Evolutionary conservation across 2,797 vertebrate genomes (phyloP).

Genomic region (Intellagama lesueurii): DNA sequence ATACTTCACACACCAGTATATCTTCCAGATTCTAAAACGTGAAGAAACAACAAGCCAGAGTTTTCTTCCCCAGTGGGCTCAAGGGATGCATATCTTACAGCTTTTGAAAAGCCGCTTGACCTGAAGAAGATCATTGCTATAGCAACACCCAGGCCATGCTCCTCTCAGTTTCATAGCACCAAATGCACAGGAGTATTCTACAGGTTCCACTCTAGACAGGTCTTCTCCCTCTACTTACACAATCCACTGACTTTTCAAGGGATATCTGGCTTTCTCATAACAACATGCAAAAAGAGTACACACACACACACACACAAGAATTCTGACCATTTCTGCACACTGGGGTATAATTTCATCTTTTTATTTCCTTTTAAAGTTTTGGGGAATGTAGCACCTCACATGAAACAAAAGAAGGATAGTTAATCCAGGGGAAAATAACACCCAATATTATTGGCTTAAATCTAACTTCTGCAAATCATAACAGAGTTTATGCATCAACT

Average conservation of each 20-base stretch:
- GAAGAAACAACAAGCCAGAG: neutral
- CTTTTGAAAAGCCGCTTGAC: slow-evolving; percentile 19
- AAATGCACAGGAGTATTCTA: neutral
- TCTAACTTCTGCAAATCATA: neutral
- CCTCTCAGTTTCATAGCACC: neutral
- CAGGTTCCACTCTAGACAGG: neutral
- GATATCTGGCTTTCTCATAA: neutral
- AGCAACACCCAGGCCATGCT: neutral
- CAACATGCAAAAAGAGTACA: neutral
- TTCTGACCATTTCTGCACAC: neutral
- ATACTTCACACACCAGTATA: neutral
- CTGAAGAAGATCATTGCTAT: neutral
- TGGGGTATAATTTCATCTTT: slow-evolving; percentile 4
- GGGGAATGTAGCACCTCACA: neutral
- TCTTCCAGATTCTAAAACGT: neutral
- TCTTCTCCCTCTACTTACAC: neutral
- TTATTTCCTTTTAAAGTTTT: neutral
- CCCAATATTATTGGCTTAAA: neutral
- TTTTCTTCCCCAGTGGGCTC: neutral
- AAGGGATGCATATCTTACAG: neutral
- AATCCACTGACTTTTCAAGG: neutral
- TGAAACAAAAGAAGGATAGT: neutral
- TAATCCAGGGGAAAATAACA: too few species aligned
- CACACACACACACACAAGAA: neutral
- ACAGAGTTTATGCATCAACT: neutral